Percentiles rank a stretch among this genome's conserved stretches.
phyloP scores from a whole-genome alignment of 2,888 invertebrate species.

The Steinernema carpocapsae region DNA sequence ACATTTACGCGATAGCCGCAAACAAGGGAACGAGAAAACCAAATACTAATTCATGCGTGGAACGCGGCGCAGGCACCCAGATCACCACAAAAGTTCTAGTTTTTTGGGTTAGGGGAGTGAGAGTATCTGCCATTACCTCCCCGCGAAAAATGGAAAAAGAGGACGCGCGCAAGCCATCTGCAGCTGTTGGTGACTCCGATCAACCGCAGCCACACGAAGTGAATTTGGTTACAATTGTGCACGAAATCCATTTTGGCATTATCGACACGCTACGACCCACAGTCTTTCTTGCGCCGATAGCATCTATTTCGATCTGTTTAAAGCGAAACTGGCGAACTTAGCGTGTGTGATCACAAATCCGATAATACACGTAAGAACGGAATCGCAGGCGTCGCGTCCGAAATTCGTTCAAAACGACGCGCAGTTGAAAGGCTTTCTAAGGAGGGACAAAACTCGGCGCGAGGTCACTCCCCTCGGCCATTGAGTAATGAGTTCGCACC shows the following conservation, averaged over 20 bases:
- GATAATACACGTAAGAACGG: slow-evolving; percentile 18
- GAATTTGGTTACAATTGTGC: neutral
- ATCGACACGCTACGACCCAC: slow-evolving; percentile 18
- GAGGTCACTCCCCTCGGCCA: neutral
- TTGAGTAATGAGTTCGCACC: slow-evolving; percentile 16
- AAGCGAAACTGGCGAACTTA: neutral
- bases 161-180: slow-evolving; percentile 14
- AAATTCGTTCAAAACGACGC: neutral
- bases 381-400: slow-evolving; percentile 8
- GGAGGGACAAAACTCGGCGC: slow-evolving; percentile 12
- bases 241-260: slow-evolving; percentile 21
- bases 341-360: slow-evolving; percentile 10
- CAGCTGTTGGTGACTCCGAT: neutral
- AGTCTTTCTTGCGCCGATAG: slow-evolving; percentile 2
- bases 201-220: neutral
- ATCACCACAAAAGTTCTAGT: neutral
- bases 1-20: neutral
- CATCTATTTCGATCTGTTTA: neutral
- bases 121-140: slow-evolving; percentile 4
- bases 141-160: slow-evolving; percentile 6
- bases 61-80: neutral
- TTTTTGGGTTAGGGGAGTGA: neutral
- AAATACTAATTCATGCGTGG: neutral
- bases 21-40: neutral
- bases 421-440: neutral